Base-by-base conservation (phyloP, 2,797 vertebrate genomes). In the Chromis chromis region DNA sequence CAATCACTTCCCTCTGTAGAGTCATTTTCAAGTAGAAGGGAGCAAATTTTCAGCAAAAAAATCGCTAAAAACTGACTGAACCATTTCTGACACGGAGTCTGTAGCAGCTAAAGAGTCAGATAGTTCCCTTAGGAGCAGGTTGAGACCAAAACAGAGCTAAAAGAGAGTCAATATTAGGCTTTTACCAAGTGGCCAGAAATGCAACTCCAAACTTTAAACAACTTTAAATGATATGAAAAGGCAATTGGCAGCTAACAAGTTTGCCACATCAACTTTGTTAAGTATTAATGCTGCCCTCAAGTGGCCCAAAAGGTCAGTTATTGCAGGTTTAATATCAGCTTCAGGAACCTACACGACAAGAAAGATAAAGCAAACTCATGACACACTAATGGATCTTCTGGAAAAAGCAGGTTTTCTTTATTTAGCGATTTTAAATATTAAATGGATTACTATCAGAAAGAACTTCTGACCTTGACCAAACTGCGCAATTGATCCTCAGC, bases 401-500 rank as follows among this genome's bases (percentile, higher is more conserved):
- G 17, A 65, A 33, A 54, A 14, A 16, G 13, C 2, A 13, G 22
- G 8, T n/a, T 22, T 36, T 25, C 17, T n/a, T 40, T 1, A n/a
- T n/a, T 33, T 9, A 52, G 9, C 2, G 6, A 28, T 69, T 36
- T 22, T 3, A 65, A 22, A 54, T 1, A 9, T 4, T 19, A 8
- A 63, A n/a, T 7, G 2, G 3, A 1, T 28, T 6, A 21, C 8
- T 16, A 48, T 5, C 12, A 42, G 50, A 62, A 36, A 19, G 1
- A 4, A 49, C 7, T 42, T 7, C 89, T 82, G 60, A 98, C 98
- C 95, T 96, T 94, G 39, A 98, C 91, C 19, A 89, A 57, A 0
- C 85, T 54, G 22, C 94, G 91, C 53, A 99, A 95, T 81, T 99
- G 97, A 73, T 96, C 89, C 2, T 98, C 96, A 0, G 95, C 97